These are phyloP conservation scores for Cepaea hortensis DNA, from an alignment of 2,888 invertebrate species.

Conservation along the genomic window DNA sequence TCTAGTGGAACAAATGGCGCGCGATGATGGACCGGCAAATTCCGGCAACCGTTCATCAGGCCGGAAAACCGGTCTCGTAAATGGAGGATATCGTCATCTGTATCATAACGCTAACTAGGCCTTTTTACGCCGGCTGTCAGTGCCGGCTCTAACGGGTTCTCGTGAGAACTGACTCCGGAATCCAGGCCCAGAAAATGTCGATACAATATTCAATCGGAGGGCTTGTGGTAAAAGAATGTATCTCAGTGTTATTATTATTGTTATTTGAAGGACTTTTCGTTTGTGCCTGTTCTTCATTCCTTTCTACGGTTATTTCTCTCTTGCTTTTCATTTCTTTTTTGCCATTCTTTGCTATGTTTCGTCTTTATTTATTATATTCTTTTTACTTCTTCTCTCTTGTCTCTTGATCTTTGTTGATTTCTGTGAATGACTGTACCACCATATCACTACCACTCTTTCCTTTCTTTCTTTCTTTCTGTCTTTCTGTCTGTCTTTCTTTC, in stretches of 20 bases:
- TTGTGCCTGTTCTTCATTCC: no score
- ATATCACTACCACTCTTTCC: no score
- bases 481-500: no score
- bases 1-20: constrained; percentile 20
- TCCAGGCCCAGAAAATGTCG: neutral
- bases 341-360: no score
- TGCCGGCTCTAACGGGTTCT: constrained; percentile 18
- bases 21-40: constrained; percentile 34
- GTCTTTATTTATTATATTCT: no score
- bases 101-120: constrained; percentile 24
- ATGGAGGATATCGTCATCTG: constrained; percentile 25
- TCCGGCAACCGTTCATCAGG: constrained; percentile 40
- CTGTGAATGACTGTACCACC: no score
- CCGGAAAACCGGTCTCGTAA: constrained; percentile 38
- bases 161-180: neutral
- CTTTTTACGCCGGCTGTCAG: constrained; percentile 28
- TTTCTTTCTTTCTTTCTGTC: no score
- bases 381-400: no score
- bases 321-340: no score
- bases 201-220: constrained; percentile 10
- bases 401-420: no score
- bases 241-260: neutral
- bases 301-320: no score
- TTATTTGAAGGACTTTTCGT: no score
- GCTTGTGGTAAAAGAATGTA: neutral